These are phyloP conservation scores for Ictalurus furcatus DNA, from an alignment of 2,113 vertebrate species.

Conservation along the genomic window DNA sequence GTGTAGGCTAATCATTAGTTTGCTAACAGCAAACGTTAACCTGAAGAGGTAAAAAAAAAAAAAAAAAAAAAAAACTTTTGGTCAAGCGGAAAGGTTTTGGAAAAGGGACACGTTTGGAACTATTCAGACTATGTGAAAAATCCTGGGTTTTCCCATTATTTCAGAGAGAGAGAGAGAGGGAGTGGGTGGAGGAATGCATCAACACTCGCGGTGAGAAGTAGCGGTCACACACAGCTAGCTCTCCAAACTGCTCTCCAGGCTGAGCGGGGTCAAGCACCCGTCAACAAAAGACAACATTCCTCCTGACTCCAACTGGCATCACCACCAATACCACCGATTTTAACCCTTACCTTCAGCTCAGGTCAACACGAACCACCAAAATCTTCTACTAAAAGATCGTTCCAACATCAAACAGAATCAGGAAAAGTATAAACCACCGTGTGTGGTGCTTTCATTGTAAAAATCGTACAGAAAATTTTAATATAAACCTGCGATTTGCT, in stretches of 20 bases:
- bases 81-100: neutral
- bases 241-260: conserved; percentile 48
- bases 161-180: neutral
- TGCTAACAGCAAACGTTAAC: neutral
- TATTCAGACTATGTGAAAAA: conserved; percentile 56
- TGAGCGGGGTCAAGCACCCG: conserved; percentile 67
- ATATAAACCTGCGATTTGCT: too few species aligned
- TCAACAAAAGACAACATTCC: conserved; percentile 57
- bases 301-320: conserved; percentile 44
- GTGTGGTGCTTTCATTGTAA: neutral
- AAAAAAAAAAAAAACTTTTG: too few species aligned
- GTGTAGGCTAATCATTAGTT: neutral
- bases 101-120: neutral
- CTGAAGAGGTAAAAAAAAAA: neutral
- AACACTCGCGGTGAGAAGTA: conserved; percentile 26
- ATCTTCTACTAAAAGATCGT: neutral
- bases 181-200: conserved; percentile 50
- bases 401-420: neutral
- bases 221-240: conserved; percentile 49
- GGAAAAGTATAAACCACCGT: neutral
- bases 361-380: neutral
- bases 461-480: too few species aligned
- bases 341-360: neutral
- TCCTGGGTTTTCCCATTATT: conserved; percentile 41
- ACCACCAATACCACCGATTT: conserved; percentile 30